Conservation (phyloP, 2,888 invertebrate species). For the Tuta absoluta region DNA sequence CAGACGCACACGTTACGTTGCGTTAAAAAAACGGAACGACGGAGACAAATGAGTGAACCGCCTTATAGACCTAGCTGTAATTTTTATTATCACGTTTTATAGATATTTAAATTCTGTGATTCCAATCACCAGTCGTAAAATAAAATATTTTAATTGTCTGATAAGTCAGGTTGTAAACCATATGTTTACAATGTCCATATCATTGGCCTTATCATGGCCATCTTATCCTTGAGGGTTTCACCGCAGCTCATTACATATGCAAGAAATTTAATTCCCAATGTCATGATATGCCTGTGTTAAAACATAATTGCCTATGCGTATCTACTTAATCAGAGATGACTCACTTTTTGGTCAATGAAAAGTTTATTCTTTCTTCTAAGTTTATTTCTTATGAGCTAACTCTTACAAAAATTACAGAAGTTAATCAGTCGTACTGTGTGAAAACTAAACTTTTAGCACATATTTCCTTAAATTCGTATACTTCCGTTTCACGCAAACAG, state of each 20-base stretch:
- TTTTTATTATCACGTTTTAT: not conserved
- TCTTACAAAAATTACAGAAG: too few species aligned
- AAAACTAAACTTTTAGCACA: too few species aligned
- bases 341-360: not conserved
- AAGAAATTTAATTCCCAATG: conserved; percentile 11
- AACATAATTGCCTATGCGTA: not conserved
- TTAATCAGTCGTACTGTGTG: too few species aligned
- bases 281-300: conserved; percentile 7
- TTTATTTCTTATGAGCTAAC: too few species aligned
- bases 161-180: not conserved
- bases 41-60: too few species aligned
- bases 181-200: not conserved
- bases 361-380: not conserved
- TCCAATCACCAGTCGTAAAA: not conserved
- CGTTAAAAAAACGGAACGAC: too few species aligned
- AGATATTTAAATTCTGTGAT: not conserved
- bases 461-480: too few species aligned
- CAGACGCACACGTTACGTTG: too few species aligned
- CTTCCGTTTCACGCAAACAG: too few species aligned
- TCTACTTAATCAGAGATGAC: not conserved
- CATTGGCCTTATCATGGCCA: not conserved
- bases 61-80: not conserved
- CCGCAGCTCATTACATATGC: not conserved
- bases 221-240: not conserved
- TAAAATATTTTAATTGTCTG: not conserved